Evolutionary conservation across 2,113 vertebrate genomes (phyloP).

Genomic region (Poicephalus gulielmi): DNA sequence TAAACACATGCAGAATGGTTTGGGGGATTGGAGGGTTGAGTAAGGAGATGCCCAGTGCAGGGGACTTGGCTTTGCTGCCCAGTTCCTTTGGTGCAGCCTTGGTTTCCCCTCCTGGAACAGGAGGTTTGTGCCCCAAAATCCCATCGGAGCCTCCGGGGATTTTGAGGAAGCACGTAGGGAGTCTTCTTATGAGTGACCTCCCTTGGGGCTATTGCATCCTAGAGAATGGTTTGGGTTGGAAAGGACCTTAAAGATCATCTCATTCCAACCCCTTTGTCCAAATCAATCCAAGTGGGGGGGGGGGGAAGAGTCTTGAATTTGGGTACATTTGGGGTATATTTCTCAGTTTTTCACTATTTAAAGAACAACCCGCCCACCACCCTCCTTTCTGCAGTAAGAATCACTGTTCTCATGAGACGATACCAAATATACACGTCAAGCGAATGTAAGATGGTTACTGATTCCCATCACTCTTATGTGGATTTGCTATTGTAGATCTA

Average conservation of each 20-base stretch:
- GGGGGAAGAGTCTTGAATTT: background rate
- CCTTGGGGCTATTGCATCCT: background rate
- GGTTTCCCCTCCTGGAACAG: background rate
- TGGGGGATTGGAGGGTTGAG: background rate
- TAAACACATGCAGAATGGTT: background rate
- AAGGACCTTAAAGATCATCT: background rate
- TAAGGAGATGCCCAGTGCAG: background rate
- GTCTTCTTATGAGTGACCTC: background rate
- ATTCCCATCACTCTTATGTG: constrained; percentile 71
- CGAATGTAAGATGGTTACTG: constrained; percentile 46
- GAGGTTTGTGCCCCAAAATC: background rate
- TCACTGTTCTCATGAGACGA: background rate
- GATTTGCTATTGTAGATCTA: constrained; percentile 63
- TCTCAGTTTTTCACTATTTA: background rate
- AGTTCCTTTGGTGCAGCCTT: background rate
- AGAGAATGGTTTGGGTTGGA: background rate
- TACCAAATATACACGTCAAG: background rate
- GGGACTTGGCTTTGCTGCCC: background rate
- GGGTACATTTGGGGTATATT: background rate
- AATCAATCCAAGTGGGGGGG: too few relatives aligned
- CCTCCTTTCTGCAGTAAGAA: background rate
- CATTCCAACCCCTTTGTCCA: background rate
- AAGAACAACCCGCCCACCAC: background rate
- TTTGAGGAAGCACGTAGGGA: background rate
- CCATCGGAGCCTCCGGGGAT: background rate